Conservation (phyloP, 2,888 invertebrate species). For the Pristionchus mayeri region DNA sequence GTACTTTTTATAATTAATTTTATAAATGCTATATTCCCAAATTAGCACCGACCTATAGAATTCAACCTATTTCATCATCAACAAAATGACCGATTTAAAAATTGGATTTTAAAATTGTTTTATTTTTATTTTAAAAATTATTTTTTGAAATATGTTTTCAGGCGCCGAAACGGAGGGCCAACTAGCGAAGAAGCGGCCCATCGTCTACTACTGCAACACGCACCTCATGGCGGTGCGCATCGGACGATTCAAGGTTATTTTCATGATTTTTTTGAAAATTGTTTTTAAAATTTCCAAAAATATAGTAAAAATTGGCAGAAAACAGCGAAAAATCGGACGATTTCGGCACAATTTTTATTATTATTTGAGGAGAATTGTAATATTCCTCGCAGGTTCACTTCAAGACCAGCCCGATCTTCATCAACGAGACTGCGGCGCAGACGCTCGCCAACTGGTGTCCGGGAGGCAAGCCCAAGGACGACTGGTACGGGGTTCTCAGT, state of each 20-base stretch:
- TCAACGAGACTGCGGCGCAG: slow-evolving; percentile 65
- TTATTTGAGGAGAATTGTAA: background rate
- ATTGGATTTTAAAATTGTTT: no score
- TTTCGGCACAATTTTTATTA: no score
- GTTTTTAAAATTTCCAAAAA: background rate
- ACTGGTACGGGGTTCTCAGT: slow-evolving; percentile 65
- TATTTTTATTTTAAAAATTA: no score
- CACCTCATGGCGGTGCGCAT: slow-evolving; percentile 79
- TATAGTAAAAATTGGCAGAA: no score
- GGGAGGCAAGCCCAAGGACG: slow-evolving; percentile 72
- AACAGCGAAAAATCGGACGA: no score
- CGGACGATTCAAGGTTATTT: slow-evolving; percentile 77
- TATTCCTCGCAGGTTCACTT: slow-evolving; percentile 65
- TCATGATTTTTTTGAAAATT: background rate
- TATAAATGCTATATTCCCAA: background rate
- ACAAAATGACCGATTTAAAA: background rate
- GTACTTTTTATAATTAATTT: background rate
- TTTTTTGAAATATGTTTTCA: background rate
- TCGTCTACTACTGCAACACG: slow-evolving; percentile 80
- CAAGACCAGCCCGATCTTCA: slow-evolving; percentile 74
- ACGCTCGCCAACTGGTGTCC: slow-evolving; percentile 70
- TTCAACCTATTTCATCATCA: background rate
- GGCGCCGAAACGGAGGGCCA: background rate
- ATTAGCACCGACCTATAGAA: background rate
- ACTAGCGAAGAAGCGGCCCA: slow-evolving; percentile 73